Conservation (phyloP, 2,888 invertebrate species). For the Arge pagana region DNA sequence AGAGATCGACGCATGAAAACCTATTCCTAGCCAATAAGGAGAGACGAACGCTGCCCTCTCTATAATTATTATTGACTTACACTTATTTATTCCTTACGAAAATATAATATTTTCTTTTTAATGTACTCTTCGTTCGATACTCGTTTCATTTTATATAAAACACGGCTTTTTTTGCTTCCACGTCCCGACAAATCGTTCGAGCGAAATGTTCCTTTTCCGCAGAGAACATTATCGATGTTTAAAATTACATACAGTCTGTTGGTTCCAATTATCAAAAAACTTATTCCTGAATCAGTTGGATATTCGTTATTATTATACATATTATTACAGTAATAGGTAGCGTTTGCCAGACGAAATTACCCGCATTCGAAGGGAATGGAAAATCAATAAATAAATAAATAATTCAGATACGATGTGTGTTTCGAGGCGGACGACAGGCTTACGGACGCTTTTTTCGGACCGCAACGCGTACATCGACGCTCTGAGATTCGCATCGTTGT, state of each 20-base stretch:
- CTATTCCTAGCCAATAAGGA: slow-evolving; percentile 25
- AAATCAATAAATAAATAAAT: slow-evolving; percentile 7
- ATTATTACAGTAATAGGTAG: slow-evolving; percentile 1
- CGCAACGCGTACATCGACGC: too few relatives aligned
- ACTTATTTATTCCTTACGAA: slow-evolving; percentile 53
- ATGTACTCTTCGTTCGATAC: slow-evolving; percentile 38
- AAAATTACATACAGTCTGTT: slow-evolving; percentile 9
- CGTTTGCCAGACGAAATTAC: too few relatives aligned
- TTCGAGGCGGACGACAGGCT: background rate
- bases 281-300: background rate
- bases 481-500: too few relatives aligned
- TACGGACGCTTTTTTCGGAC: background rate
- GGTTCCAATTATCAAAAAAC: background rate
- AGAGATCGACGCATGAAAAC: slow-evolving; percentile 19
- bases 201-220: slow-evolving; percentile 1
- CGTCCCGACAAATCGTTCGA: slow-evolving; percentile 11
- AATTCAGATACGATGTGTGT: background rate
- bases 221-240: background rate
- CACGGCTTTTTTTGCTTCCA: slow-evolving; percentile 21
- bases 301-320: background rate
- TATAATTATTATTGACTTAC: slow-evolving; percentile 55
- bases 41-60: slow-evolving; percentile 25
- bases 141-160: slow-evolving; percentile 21
- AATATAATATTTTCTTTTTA: slow-evolving; percentile 53
- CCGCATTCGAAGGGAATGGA: background rate